Conservation (phyloP, 2,113 vertebrate genomes). For the Vulpes lagopus region DNA sequence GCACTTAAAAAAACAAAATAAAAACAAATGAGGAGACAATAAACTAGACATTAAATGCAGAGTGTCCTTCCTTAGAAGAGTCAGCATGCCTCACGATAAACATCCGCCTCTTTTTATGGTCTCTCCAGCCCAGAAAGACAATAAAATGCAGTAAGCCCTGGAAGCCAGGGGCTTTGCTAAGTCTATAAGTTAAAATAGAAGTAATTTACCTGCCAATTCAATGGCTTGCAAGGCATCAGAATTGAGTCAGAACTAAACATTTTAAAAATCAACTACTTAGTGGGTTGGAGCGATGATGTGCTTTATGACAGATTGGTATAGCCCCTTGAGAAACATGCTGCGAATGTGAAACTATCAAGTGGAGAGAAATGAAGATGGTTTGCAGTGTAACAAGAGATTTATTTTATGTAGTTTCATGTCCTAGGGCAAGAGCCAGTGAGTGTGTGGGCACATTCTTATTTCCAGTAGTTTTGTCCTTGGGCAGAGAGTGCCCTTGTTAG, state of each 20-base stretch:
- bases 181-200: neutral
- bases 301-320: neutral
- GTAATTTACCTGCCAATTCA: neutral
- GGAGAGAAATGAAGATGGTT: neutral
- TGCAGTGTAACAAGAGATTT: neutral
- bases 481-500: neutral
- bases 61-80: neutral
- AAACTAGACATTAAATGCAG: neutral
- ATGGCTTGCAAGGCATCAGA: conserved; percentile 29
- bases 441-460: neutral
- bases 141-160: neutral
- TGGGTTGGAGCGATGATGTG: neutral
- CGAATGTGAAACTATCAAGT: neutral
- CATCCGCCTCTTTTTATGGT: neutral
- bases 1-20: neutral
- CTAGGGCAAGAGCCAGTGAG: neutral
- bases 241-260: neutral
- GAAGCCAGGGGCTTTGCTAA: neutral
- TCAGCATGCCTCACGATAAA: neutral
- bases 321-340: neutral
- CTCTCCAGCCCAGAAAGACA: neutral
- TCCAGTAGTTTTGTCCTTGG: neutral
- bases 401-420: neutral
- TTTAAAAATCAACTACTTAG: neutral
- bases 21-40: neutral